A percentile compares a stretch with the other conserved stretches of the same genome.
Conservation (phyloP, 2,797 vertebrate species). For the Acanthis flammea region DNA sequence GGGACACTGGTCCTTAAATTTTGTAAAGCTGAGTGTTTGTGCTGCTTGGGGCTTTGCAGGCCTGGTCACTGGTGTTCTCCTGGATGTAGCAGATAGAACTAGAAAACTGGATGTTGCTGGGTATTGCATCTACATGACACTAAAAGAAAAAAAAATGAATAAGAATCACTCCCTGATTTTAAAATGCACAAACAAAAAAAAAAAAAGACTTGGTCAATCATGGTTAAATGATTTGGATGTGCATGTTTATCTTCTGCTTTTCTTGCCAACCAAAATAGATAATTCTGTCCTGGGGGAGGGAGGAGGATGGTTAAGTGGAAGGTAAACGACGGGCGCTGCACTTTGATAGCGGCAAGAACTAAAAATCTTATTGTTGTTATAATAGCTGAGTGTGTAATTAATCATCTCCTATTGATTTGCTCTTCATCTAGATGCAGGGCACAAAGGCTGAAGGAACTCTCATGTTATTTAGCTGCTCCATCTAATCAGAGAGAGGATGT, state of each 20-base stretch:
- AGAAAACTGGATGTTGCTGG: not conserved
- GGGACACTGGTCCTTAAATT: not conserved
- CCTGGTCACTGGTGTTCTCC: not conserved
- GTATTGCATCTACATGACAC: fast-evolving
- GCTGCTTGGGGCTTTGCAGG: not conserved
- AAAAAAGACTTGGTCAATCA: not conserved
- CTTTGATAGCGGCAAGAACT: not conserved
- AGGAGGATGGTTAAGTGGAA: not conserved
- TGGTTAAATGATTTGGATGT: not conserved
- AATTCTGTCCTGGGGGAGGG: not conserved
- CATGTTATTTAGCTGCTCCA: slow-evolving; percentile 19
- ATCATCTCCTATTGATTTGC: slow-evolving; percentile 66
- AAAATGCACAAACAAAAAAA: not conserved
- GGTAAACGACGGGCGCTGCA: not conserved
- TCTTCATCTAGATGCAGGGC: slow-evolving; percentile 41
- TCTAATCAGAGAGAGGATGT: not conserved
- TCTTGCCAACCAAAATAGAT: slow-evolving; percentile 31
- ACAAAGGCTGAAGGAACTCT: slow-evolving; percentile 33
- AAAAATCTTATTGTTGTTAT: slow-evolving; percentile 43
- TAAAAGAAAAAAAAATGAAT: not conserved
- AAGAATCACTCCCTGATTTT: not conserved
- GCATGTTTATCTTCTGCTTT: slow-evolving; percentile 23
- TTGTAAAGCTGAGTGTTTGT: not conserved
- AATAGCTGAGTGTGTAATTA: slow-evolving; percentile 52
- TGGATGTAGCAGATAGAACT: not conserved